phyloP scores from a whole-genome alignment of 2,797 vertebrate genomes.

The Balearica regulorum region DNA sequence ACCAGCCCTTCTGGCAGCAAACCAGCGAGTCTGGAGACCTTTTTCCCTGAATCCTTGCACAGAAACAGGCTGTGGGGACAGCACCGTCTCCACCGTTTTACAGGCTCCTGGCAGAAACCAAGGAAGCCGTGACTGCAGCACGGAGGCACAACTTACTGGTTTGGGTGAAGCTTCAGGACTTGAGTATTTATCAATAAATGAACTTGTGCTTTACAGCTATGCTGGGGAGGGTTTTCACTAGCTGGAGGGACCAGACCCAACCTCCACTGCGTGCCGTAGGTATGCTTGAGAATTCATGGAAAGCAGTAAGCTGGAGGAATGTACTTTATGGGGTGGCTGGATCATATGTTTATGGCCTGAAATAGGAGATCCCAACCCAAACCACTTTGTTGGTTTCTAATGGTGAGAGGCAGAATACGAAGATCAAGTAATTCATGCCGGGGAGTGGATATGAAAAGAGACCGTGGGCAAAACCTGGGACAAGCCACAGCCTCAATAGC shows the following conservation, averaged over 20 bases:
- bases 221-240: not conserved
- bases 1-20: not conserved
- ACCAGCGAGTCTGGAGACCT: not conserved
- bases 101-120: not conserved
- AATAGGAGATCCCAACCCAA: constrained; percentile 1
- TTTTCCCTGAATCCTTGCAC: not conserved
- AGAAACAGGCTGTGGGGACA: not conserved
- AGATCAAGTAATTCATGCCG: not conserved
- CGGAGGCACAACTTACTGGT: not conserved
- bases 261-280: fast-evolving
- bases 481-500: not conserved
- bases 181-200: not conserved
- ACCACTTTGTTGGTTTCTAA: not conserved
- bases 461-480: not conserved
- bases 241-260: not conserved
- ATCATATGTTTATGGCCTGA: constrained; percentile 25
- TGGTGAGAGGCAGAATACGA: not conserved
- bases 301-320: not conserved
- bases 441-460: not conserved
- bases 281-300: not conserved
- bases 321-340: constrained; percentile 2
- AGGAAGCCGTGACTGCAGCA: not conserved
- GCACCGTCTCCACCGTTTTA: not conserved
- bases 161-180: not conserved
- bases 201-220: not conserved